Base-by-base conservation (phyloP, 2,113 vertebrate genomes). In the Lonchura striata region DNA sequence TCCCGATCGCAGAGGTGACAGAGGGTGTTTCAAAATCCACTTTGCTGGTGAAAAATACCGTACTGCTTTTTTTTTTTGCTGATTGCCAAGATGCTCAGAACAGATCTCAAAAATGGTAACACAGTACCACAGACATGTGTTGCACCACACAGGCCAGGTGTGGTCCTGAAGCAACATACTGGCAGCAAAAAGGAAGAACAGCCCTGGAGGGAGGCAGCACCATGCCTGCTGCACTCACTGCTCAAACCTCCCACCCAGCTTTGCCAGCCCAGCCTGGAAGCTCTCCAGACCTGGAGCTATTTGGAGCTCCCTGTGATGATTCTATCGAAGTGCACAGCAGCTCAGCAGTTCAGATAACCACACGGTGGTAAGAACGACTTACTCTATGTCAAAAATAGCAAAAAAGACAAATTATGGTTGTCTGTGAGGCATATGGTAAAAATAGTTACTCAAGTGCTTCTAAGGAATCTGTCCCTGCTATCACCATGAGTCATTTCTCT, bases 371-470 rank as follows among this genome's bases (percentile, higher is more conserved):
- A 66, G 56, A 75, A 52, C 46, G 41, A 72, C 11, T 41, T 60
- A 50, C 19, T 68, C 44, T 23, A 31, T 10, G 42, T 52, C 47
- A 70, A 47, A 79, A 71, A 44, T 1, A 7, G 64, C 44, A 13
- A 78, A 83, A 42, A 85, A 56, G 31, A 64, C 60, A 41, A 75
- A 72, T 13, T 8, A 71, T 0, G 7, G 22, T 37, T 76, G 61
- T 30, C 68, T 66, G 42, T 56, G 39, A 64, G 27, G 54, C 63
- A 39, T 6, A 23, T 7, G 17, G 35, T 27, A 85, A 82, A 75
- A 70, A 16, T 0, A 66, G 41, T 30, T 61, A 15, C 7, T 13
- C 0, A 1, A 76, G 30, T 4, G 2, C 47, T 76, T 64, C 61
- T 52, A 49, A 81, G 50, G 17, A 83, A 92, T 28, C 35, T 52